Base-by-base conservation (phyloP, 2,113 vertebrate genomes). In the Chlorocebus sabaeus region DNA sequence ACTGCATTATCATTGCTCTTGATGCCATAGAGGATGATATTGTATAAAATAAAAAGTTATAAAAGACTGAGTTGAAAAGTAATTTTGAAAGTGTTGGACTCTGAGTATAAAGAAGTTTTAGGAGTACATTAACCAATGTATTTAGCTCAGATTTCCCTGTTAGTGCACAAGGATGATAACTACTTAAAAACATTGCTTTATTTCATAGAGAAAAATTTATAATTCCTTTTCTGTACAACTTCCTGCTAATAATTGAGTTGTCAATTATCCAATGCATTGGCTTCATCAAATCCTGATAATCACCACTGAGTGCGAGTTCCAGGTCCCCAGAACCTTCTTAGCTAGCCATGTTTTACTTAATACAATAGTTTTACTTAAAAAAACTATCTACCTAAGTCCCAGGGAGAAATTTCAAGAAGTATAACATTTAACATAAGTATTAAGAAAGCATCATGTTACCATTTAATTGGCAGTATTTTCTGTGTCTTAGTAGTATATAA, bases 381-480 rank as follows among this genome's bases (percentile, higher is more conserved):
- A 68, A 32, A 35, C 67, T 68, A 25, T 50, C 11, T 64, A 25
- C 67, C 8, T 25, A 48, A 75, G 80, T 90, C 30, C 76, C 22
- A 94, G 93, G 81, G 55, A 87, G 38, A 6, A 9, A 48, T 64
- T 83, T 92, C 40, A 92, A 52, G 55, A 87, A 84, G 27, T 45
- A 70, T 30, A 81, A 95, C 82, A 86, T 85, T 81, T 78, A 90
- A 91, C 75, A 32, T 11, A 85, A 96, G 32, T n/a, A 3, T 16
- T 85, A 72, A 75, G 52, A 93, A 95, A 88, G 40, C 32, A 73
- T 79, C 35, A 22, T 8, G 38, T 76, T 35, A 85, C 40, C 2
- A 43, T 64, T 93, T 95, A 81, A 57, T 92, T 95, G 80, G 8
- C 45, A 93, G 70, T 40, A 3, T 48, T 93, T 97, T 87, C 38